Conservation (phyloP, 2,888 invertebrate species). For the Caenorhabditis macrosperma region DNA sequence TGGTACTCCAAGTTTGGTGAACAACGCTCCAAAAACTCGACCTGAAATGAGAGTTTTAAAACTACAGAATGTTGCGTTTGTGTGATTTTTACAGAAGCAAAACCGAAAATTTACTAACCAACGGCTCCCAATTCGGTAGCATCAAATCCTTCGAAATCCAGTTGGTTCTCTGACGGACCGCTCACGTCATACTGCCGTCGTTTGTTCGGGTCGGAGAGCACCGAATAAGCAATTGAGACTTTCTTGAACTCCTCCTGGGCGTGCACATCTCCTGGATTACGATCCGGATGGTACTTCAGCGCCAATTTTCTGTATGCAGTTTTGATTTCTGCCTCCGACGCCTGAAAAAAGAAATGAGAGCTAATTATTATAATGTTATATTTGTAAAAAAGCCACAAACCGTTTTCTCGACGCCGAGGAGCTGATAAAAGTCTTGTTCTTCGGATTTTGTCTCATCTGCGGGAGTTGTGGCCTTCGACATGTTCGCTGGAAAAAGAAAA, state of each 20-base stretch:
- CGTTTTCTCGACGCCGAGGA: conserved; percentile 77
- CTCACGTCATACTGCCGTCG: conserved; percentile 80
- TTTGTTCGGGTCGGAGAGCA: conserved; percentile 80
- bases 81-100: background rate
- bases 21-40: conserved; percentile 80
- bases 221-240: conserved; percentile 80
- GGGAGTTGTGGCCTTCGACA: conserved; percentile 45
- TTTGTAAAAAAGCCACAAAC: conserved; percentile 7
- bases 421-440: conserved; percentile 77
- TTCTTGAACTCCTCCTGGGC: conserved; percentile 80
- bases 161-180: conserved; percentile 76
- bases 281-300: conserved; percentile 76
- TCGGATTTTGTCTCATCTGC: conserved; percentile 13
- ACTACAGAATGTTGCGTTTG: no score
- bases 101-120: conserved; percentile 61
- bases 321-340: conserved; percentile 79
- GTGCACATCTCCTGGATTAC: conserved; percentile 77
- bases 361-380: no score
- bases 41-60: conserved; percentile 61
- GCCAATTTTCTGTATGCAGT: conserved; percentile 79
- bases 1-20: conserved; percentile 80
- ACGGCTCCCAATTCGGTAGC: conserved; percentile 79
- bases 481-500: conserved; percentile 15
- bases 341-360: no score
- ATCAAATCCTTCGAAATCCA: conserved; percentile 80